A percentile compares a stretch with the other conserved stretches of the same genome.
Evolutionary conservation across 2,888 invertebrate genomes (phyloP).

Genomic region (Celastrina argiolus): DNA sequence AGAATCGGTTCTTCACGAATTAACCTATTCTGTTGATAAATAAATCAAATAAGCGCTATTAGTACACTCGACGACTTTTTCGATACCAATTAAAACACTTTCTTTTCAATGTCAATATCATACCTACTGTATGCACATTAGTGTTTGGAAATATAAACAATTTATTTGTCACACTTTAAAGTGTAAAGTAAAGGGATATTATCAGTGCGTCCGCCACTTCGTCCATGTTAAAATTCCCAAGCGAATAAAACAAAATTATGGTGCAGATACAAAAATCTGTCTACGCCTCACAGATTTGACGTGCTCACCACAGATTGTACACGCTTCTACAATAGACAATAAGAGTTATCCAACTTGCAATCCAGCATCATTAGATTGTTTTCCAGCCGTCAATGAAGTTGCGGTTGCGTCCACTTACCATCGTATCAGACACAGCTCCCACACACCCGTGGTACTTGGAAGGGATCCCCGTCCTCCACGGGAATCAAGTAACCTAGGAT

Average conservation of each 20-base stretch:
- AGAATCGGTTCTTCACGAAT: constrained; percentile 38
- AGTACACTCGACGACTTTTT: constrained; percentile 24
- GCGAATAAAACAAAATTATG: constrained; percentile 21
- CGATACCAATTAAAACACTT: constrained; percentile 31
- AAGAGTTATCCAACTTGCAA: too few relatives aligned
- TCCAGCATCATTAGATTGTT: too few relatives aligned
- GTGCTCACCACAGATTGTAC: background rate
- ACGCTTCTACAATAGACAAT: too few relatives aligned
- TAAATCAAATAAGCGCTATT: constrained; percentile 44
- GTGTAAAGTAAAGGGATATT: constrained; percentile 22
- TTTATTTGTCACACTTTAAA: background rate
- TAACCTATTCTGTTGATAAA: constrained; percentile 48
- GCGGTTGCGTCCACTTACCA: too few relatives aligned
- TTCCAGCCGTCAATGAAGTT: too few relatives aligned
- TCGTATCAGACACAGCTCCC: too few relatives aligned
- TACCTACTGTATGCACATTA: constrained; percentile 22
- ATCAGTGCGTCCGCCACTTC: constrained; percentile 40
- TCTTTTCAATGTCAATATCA: constrained; percentile 16
- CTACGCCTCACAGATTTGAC: constrained; percentile 3
- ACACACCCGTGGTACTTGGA: too few relatives aligned
- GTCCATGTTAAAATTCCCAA: constrained; percentile 26
- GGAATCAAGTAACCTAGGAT: too few relatives aligned
- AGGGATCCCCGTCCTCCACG: too few relatives aligned
- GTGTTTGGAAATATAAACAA: background rate
- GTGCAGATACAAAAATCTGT: background rate